A percentile compares a stretch with the other conserved stretches of the same genome.
Evolutionary conservation across 2,113 vertebrate genomes (phyloP).

Genomic region (Pangasianodon hypophthalmus): DNA sequence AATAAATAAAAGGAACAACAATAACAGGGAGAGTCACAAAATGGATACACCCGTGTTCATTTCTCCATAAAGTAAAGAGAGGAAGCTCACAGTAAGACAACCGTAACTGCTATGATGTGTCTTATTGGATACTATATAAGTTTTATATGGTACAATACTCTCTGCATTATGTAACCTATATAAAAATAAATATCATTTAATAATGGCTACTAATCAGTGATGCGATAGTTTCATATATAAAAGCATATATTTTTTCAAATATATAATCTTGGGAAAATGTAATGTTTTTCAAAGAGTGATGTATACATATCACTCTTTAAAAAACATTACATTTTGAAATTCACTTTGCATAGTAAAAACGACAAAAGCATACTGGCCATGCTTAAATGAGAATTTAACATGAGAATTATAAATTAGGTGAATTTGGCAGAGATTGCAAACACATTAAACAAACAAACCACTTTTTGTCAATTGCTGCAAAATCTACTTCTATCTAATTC

Average conservation of each 20-base stretch:
- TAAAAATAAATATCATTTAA: neutral
- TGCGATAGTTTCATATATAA: neutral
- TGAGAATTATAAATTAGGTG: neutral
- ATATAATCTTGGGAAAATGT: neutral
- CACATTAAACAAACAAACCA: neutral
- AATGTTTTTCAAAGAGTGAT: neutral
- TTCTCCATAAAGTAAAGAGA: neutral
- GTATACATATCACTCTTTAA: neutral
- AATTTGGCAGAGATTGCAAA: neutral
- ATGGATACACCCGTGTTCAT: neutral
- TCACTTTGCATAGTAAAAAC: neutral
- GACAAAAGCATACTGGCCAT: neutral
- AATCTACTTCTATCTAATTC: neutral
- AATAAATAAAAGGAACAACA: neutral
- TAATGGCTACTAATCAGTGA: neutral
- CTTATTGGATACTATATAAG: neutral
- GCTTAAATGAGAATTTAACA: neutral
- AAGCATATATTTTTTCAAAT: neutral
- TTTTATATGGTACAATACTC: neutral
- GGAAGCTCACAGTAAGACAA: neutral
- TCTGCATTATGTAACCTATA: neutral
- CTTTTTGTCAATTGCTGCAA: neutral
- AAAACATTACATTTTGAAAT: neutral
- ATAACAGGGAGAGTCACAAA: neutral
- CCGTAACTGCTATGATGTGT: neutral